These are phyloP conservation scores for Spongia lamella DNA, from an alignment of 37 sponge, comb jelly and placozoan genomes.

Conservation along the genomic window DNA sequence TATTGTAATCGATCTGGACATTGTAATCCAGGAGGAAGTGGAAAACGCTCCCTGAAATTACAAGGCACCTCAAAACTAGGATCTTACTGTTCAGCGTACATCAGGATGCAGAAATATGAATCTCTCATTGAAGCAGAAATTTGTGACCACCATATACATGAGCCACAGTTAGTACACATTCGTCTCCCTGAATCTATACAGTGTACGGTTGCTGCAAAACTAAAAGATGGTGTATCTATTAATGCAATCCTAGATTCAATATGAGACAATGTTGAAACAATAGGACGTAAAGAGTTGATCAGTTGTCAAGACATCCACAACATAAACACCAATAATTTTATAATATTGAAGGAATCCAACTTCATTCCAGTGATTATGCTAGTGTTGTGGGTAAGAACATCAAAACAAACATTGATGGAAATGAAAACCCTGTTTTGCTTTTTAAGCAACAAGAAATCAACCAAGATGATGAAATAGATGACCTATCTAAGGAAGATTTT, in stretches of 20 bases:
- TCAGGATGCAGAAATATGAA: constrained; percentile 2
- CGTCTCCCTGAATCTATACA: neutral
- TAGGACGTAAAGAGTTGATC: too few species aligned
- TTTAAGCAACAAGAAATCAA: too few species aligned
- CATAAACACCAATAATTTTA: too few species aligned
- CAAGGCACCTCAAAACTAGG: constrained; percentile 40
- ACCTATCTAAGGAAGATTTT: too few species aligned
- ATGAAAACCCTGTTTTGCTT: too few species aligned
- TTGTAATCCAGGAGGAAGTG: constrained; percentile 10
- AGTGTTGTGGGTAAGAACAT: too few species aligned
- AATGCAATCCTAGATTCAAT: constrained; percentile 29
- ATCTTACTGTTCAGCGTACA: constrained; percentile 26
- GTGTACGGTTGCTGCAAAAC: constrained; percentile 21
- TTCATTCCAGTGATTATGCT: too few species aligned
- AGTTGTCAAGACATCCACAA: too few species aligned
- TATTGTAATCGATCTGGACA: constrained; percentile 37
- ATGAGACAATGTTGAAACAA: constrained; percentile 18
- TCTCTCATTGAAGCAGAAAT: constrained; percentile 1
- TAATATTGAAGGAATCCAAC: too few species aligned
- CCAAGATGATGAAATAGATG: too few species aligned
- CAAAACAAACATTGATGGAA: too few species aligned
- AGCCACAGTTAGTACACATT: constrained; percentile 21
- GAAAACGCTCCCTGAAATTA: constrained; percentile 22
- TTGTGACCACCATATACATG: constrained; percentile 18
- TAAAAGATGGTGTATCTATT: constrained; percentile 24